These are phyloP conservation scores for Parthenolecanium corni DNA, from an alignment of 2,888 invertebrate species.

Conservation along the genomic window DNA sequence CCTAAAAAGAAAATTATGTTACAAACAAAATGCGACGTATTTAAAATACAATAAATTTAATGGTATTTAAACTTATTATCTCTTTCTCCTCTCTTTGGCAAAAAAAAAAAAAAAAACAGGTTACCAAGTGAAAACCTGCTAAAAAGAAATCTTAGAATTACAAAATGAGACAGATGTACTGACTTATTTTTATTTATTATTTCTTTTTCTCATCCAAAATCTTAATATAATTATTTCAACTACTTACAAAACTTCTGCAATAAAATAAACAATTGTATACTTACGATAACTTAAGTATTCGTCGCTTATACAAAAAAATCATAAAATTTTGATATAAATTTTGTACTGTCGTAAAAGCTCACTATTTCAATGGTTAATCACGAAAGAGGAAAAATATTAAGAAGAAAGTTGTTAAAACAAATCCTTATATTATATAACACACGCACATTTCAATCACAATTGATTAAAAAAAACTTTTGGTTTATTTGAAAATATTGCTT, in stretches of 20 bases:
- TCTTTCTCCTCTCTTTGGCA: too few relatives aligned
- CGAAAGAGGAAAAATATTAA: conserved; percentile 14
- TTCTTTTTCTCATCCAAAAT: not conserved
- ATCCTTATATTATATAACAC: conserved; percentile 26
- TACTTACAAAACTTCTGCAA: conserved; percentile 15
- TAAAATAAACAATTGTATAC: conserved; percentile 25
- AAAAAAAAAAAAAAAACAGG: conserved; percentile 5
- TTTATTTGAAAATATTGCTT: conserved; percentile 23
- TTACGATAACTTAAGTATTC: conserved; percentile 25
- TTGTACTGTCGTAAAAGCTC: conserved; percentile 29
- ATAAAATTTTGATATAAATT: conserved; percentile 29
- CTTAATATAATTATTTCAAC: conserved; percentile 10
- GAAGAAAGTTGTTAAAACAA: conserved; percentile 25
- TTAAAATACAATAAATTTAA: conserved; percentile 7
- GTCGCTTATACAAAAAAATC: conserved; percentile 19
- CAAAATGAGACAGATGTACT: conserved; percentile 14
- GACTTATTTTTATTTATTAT: conserved; percentile 1
- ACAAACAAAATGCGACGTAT: conserved; percentile 3
- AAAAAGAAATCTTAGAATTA: not conserved
- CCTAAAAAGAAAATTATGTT: too few relatives aligned
- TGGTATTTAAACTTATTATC: not conserved
- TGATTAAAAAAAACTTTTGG: conserved; percentile 3
- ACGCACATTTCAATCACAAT: conserved; percentile 25
- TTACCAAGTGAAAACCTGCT: not conserved
- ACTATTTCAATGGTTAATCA: conserved; percentile 28